Base-by-base conservation (phyloP, 1,140 invertebrate species). In the Zaprionus ornatus region DNA sequence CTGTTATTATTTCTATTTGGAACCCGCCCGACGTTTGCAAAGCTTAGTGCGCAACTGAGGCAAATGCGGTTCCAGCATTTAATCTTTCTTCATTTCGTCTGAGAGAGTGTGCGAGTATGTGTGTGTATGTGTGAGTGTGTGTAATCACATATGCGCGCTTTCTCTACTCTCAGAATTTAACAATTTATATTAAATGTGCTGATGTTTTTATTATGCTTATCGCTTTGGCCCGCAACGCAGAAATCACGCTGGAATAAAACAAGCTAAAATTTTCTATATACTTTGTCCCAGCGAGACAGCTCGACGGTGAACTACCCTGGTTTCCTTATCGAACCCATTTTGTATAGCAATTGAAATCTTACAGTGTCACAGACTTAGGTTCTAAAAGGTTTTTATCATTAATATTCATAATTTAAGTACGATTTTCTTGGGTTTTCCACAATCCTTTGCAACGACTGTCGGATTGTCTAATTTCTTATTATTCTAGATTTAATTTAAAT, bases 11-110 rank as follows among this genome's bases (percentile, higher is more conserved):
- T 23, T 64, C 9, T 61, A 29, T 57, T 62, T 23, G 37, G 37
- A 19, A 19, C 21, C 67, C 52, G 64, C 67, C 80, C 77, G 80
- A 84, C 78, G 80, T 80, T 88, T 88, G 77, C 77, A 79, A 87
- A 88, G 85, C 75, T 80, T 74, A 70, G 71, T 78, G 65, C 65
- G 76, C 85, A 72, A 88, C 85, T 88, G 85, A 90, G 35, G 25
- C 37, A 21, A 77, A 48, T 59, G 67, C 48, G 71, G 50, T 55
- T 66, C 57, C 27, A 32, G n/a, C 42, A 17, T 70, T 59, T 75
- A 90, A 87, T 84, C 68, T 90, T 73, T 50, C 63, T 75, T 73
- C 55, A 64, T 57, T 90, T 81, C 40, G 56, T 35, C 45, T 64
- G 35, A 54, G 45, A 56, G 19, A 21, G 25, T 50, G 17, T 68